Percentiles rank a stretch among this genome's conserved stretches.
phyloP scores from a whole-genome alignment of 2,113 vertebrate genomes.

The Dipodomys stephensi region DNA sequence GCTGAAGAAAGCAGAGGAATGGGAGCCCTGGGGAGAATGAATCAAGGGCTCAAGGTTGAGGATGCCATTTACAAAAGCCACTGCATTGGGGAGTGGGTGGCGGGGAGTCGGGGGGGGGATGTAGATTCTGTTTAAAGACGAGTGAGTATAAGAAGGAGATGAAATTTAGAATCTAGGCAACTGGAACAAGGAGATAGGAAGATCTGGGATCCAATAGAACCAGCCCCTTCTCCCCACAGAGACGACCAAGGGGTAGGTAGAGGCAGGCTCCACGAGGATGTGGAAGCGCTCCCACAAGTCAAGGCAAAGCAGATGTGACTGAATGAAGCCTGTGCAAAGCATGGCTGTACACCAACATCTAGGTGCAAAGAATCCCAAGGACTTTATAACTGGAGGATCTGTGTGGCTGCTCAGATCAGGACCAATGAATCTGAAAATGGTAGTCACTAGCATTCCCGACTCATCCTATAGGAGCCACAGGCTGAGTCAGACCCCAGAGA shows the following conservation, averaged over 20 bases:
- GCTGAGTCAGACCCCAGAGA: neutral
- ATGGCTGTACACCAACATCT: neutral
- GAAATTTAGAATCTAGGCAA: neutral
- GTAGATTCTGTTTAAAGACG: neutral
- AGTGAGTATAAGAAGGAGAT: neutral
- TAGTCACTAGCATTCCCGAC: neutral
- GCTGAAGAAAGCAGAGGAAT: rapidly evolving
- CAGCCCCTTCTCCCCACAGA: neutral
- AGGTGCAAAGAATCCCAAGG: neutral
- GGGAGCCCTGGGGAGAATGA: neutral
- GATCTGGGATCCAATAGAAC: neutral
- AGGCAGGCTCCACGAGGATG: neutral
- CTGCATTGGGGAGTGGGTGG: rapidly evolving
- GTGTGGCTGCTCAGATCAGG: neutral
- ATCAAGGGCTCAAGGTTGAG: neutral
- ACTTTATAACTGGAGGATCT: neutral
- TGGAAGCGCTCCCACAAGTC: neutral
- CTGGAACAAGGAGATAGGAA: neutral
- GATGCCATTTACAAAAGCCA: neutral
- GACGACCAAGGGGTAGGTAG: neutral
- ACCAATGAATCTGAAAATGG: too few species aligned
- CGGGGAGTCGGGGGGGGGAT: too few species aligned
- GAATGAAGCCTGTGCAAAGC: neutral
- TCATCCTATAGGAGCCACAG: neutral
- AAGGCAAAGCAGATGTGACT: neutral